Evolutionary conservation across 2,113 vertebrate species (phyloP).

Genomic region (Epinephelus fuscoguttatus): DNA sequence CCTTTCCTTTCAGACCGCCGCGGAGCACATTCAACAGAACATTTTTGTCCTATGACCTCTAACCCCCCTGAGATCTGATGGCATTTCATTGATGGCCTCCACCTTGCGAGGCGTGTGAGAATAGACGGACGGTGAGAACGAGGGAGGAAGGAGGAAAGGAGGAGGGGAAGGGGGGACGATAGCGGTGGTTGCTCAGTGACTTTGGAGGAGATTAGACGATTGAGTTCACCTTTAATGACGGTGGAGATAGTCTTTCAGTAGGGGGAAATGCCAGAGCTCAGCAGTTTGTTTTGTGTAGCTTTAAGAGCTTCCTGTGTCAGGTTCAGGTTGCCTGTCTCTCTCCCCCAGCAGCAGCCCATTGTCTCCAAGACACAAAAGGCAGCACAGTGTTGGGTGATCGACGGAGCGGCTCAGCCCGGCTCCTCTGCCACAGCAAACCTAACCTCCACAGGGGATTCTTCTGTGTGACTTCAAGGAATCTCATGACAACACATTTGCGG

Average conservation of each 20-base stretch:
- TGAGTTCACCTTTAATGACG: conserved; percentile 85
- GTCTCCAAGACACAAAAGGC: conserved; percentile 80
- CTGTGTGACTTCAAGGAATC: conserved; percentile 63
- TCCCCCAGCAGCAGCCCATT: conserved; percentile 75
- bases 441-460: conserved; percentile 62
- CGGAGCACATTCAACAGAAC: conserved; percentile 55
- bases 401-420: conserved; percentile 60
- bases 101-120: conserved; percentile 50
- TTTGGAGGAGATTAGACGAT: conserved; percentile 83
- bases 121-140: conserved; percentile 39
- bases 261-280: conserved; percentile 83
- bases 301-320: conserved; percentile 87
- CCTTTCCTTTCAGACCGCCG: conserved; percentile 57
- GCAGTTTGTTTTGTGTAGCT: conserved; percentile 85
- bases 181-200: conserved; percentile 73
- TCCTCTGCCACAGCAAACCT: conserved; percentile 66
- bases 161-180: conserved; percentile 36
- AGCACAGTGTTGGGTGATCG: conserved; percentile 73
- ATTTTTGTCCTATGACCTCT: conserved; percentile 79
- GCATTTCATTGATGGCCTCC: conserved; percentile 72
- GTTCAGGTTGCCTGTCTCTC: conserved; percentile 84
- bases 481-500: conserved; percentile 58
- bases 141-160: conserved; percentile 49
- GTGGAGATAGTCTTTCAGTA: conserved; percentile 85
- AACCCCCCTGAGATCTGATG: conserved; percentile 75